Evolutionary conservation across 2,888 invertebrate genomes (phyloP).

Genomic region (Erebia aethiops): DNA sequence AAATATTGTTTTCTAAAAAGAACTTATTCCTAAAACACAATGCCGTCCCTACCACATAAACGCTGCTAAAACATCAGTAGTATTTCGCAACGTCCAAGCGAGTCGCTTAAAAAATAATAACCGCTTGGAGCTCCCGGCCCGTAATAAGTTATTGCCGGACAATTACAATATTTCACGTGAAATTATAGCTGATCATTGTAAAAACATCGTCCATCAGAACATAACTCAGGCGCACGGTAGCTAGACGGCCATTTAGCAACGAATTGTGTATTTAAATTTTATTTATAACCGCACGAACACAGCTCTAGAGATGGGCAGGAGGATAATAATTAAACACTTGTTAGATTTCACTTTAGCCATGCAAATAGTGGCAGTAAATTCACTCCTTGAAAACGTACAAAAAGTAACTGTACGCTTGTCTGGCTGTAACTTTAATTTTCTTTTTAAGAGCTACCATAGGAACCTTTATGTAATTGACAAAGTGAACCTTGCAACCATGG

Average conservation of each 20-base stretch:
- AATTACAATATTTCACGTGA: conserved; percentile 33
- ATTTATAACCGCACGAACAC: conserved; percentile 20
- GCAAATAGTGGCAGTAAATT: conserved; percentile 22
- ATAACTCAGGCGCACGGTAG: conserved; percentile 29
- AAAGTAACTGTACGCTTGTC: conserved; percentile 6
- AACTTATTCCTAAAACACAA: too few species aligned
- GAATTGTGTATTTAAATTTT: conserved; percentile 24
- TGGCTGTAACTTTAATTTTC: not conserved
- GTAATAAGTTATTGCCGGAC: conserved; percentile 26
- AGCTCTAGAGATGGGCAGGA: conserved; percentile 21
- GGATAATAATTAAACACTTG: conserved; percentile 24
- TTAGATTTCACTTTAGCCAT: conserved; percentile 23
- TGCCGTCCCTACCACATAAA: too few species aligned
- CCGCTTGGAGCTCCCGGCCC: not conserved
- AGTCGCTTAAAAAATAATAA: not conserved
- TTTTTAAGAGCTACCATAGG: not conserved
- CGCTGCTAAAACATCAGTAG: too few species aligned
- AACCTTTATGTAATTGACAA: too few species aligned
- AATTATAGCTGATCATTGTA: conserved; percentile 28
- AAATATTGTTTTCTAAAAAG: too few species aligned
- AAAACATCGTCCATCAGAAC: conserved; percentile 27
- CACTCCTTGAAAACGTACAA: not conserved
- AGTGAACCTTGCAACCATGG: too few species aligned
- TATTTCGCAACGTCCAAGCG: not conserved
- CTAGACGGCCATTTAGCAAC: conserved; percentile 18